Evolutionary conservation across 2,888 invertebrate genomes (phyloP), one percentile per base, ranked within the genome.

Genomic region (Phengaris arion): DNA sequence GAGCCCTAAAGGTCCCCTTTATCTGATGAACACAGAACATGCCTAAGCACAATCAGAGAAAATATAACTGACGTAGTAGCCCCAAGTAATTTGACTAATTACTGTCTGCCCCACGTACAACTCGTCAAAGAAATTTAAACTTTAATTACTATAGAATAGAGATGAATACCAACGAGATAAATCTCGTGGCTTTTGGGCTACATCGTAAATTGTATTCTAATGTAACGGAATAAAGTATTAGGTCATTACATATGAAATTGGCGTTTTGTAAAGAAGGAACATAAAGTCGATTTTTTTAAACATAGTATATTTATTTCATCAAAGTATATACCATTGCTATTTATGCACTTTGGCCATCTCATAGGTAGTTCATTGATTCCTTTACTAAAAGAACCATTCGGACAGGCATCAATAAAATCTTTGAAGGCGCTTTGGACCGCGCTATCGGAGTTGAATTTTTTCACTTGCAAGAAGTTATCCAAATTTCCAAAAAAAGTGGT

Each of bases 21-120:
- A 70, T 69, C 69, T 15, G 70, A 51, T 51, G 51, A 70, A 46
- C 48, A 48, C 0, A 35, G 22, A 9, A 64, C 68, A 48, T 77
- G 75, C 55, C 76, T 12, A 35, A 64, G 45, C 72, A 72, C 77
- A 79, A 79, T 74, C 78, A 80, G 82, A 82, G 81, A 78, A 73
- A 83, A 72, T 35, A 54, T 52, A 51, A 51, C 70, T 51, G 22
- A 35, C 85, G 80, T 81, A 79, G 80, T 81, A 79, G 78, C 85
- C 84, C 83, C 80, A 79, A 82, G 85, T 90, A 89, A 91, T 90
- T 90, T 87, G 84, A 87, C 90, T 90, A 91, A 92, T 91, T 90
- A 88, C 3, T 15, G 5, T 48, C 22, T 48, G 54, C 72, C 72
- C 72, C 52, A 72, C 45, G 52, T 52, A 64, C 35, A 15, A 52